Conservation (phyloP, 2,113 vertebrate species). For the Physeter macrocephalus region DNA sequence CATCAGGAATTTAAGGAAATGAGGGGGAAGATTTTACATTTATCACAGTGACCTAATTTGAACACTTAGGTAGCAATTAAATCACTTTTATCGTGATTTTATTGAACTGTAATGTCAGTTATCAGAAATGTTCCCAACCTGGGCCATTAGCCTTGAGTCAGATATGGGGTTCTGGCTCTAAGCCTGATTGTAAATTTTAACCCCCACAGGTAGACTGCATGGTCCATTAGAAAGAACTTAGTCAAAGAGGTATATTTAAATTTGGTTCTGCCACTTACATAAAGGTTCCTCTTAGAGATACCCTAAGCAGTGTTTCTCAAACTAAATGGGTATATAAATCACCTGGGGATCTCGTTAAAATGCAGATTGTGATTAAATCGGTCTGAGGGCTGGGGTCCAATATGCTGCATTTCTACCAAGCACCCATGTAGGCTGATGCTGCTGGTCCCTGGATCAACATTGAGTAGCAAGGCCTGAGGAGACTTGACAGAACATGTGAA, state of each 20-base stretch:
- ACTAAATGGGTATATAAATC: neutral
- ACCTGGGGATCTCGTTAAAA: neutral
- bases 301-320: neutral
- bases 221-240: neutral
- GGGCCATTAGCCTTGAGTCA: conserved; percentile 27
- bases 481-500: neutral
- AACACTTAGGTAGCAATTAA: conserved; percentile 45
- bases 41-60: conserved; percentile 41
- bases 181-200: neutral
- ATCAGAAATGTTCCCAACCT: conserved; percentile 8
- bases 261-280: neutral
- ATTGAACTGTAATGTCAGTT: neutral
- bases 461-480: neutral
- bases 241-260: neutral
- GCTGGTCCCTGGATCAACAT: neutral
- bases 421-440: neutral
- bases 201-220: neutral
- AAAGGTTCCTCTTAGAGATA: neutral
- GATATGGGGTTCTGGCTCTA: conserved; percentile 12
- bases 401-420: neutral
- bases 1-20: conserved; percentile 8
- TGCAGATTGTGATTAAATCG: neutral
- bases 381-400: neutral
- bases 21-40: conserved; percentile 33
- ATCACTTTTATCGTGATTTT: neutral